These are phyloP conservation scores for Hydrolagus affinis DNA, from an alignment of 2,113 vertebrate genomes.

Conservation along the genomic window DNA sequence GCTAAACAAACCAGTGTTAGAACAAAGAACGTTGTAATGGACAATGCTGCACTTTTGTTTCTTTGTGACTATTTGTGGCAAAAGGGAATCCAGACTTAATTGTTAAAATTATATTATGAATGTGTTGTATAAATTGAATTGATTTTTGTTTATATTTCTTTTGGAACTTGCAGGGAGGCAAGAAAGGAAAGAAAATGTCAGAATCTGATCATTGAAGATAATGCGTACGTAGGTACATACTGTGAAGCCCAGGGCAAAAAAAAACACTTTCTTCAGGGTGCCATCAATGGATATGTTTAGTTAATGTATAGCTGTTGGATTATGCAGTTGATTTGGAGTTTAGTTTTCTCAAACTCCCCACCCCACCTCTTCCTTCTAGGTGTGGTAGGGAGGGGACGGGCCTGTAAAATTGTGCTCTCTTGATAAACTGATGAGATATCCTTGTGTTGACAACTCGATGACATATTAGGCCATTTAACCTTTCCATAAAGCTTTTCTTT, in stretches of 20 bases:
- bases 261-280: conserved; percentile 43
- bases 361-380: background rate
- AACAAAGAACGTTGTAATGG: too few relatives aligned
- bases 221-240: conserved; percentile 42
- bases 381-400: too few relatives aligned
- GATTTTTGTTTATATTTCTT: conserved; percentile 38
- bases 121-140: too few relatives aligned
- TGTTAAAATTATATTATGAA: too few relatives aligned
- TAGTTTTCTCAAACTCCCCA: background rate
- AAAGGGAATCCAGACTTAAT: too few relatives aligned
- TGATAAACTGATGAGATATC: background rate
- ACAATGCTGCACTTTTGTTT: too few relatives aligned
- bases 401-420: background rate
- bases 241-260: conserved; percentile 40
- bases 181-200: conserved; percentile 71
- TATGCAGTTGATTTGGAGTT: conserved; percentile 2
- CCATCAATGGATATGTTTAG: conserved; percentile 15
- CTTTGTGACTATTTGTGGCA: too few relatives aligned
- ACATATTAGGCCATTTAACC: background rate
- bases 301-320: conserved; percentile 18
- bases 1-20: too few relatives aligned
- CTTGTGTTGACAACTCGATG: background rate
- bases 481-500: background rate
- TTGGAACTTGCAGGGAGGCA: conserved; percentile 64
- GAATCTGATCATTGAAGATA: conserved; percentile 68